Evolutionary conservation across 2,113 vertebrate genomes (phyloP).

Genomic region (Eptesicus fuscus): DNA sequence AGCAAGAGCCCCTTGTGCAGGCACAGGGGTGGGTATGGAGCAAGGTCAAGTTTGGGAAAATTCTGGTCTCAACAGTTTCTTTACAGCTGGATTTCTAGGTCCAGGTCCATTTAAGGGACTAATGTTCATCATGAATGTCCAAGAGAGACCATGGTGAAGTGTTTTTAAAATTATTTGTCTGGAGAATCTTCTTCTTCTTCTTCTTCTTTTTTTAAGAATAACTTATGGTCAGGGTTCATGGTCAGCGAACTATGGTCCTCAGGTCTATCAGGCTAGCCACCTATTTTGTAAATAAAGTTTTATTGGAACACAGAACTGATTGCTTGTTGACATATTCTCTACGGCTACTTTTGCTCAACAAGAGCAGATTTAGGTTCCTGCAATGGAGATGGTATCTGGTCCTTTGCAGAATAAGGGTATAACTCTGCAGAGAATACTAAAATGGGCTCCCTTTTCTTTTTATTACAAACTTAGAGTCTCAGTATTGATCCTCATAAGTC

Average conservation of each 20-base stretch:
- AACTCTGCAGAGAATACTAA: not conserved
- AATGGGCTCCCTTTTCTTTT: not conserved
- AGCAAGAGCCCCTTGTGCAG: not conserved
- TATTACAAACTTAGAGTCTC: not conserved
- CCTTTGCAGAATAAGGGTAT: not conserved
- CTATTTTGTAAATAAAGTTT: not conserved
- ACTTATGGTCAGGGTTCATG: not conserved
- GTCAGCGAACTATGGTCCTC: not conserved
- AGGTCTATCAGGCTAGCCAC: not conserved
- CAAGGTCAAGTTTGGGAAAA: not conserved
- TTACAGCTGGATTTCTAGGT: not conserved
- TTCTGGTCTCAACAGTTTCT: not conserved
- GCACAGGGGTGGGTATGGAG: accelerated
- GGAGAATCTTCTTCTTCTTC: not conserved
- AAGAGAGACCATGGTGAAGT: not conserved
- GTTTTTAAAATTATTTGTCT: not conserved
- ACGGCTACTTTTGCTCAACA: not conserved
- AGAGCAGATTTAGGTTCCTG: not conserved
- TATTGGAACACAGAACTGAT: not conserved
- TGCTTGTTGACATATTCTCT: not conserved
- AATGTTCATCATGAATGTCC: not conserved
- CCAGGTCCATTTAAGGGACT: not conserved
- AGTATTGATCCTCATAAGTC: not conserved
- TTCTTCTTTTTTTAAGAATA: not conserved
- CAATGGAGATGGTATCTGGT: not conserved